Evolutionary conservation across 2,113 vertebrate species (phyloP).

Genomic region (Vidua macroura): DNA sequence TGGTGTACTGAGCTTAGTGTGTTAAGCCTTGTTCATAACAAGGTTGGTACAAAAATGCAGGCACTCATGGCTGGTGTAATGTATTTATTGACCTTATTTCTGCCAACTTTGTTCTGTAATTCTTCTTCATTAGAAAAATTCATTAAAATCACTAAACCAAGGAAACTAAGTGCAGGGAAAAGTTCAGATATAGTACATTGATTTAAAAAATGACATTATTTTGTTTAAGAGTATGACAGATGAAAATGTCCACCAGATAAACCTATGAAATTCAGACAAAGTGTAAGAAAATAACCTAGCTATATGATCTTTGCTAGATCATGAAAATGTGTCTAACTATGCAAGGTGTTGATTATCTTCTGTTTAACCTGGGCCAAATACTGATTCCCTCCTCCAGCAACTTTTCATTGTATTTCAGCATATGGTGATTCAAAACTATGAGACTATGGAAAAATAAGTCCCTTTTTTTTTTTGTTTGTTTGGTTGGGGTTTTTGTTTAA

Average conservation of each 20-base stretch:
- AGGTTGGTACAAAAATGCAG: neutral
- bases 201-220: neutral
- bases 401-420: neutral
- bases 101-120: neutral
- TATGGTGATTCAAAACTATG: neutral
- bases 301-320: neutral
- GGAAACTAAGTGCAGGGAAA: neutral
- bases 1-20: neutral
- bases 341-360: neutral
- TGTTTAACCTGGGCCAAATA: neutral
- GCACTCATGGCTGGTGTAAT: neutral
- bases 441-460: neutral
- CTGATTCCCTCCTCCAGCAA: neutral
- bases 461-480: neutral
- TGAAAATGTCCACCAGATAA: neutral
- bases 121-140: conserved; percentile 4
- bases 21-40: neutral
- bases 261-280: neutral
- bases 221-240: neutral
- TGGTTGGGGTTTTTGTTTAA: neutral
- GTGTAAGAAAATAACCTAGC: neutral
- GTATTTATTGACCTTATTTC: neutral
- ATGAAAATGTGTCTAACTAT: neutral
- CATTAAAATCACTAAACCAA: neutral
- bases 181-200: neutral